Base-by-base conservation (phyloP, 2,888 invertebrate genomes). In the Pheosia gnoma region DNA sequence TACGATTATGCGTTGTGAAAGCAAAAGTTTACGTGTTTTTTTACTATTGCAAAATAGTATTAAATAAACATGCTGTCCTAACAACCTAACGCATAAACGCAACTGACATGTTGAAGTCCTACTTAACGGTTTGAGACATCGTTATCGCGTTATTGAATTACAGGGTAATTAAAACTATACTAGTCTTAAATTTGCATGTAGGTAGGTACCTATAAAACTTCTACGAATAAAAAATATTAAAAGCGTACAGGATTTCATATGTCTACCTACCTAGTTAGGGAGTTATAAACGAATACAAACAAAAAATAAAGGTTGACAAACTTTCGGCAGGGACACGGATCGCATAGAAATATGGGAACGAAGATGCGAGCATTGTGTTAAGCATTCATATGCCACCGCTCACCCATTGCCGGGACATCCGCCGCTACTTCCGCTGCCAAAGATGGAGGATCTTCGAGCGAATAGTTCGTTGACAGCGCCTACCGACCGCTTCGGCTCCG, bases 361-460 rank as follows among this genome's bases (percentile, higher is more conserved):
- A 85, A 82, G 83, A 81, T 82, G 81, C 72, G 85, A 83, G 85
- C 83, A 89, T 89, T 88, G 89, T 90, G 88, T 90, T 86, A 89
- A 82, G 87, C 87, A 93, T 93, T 93, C 91, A 91, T 88, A 90
- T 90, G 89, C 85, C 81, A 85, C 80, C 83, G 87, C 93, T 92
- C 88, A 93, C 93, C 93, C 93, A 93, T 93, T 79, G 90, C 88
- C 86, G 91, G 89, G 88, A 92, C 93, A 91, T 93, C 93, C 93
- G 93, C 83, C 82, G 89, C 79, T 87, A 85, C 91, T 93, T 93
- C 93, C 93, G 93, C 86, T 92, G 89, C 93, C 93, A 91, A 93
- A 93, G 93, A 93, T 91, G 93, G 93, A 84, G 86, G 89, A 91
- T 92, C 88, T 87, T 87, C 82, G 77, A 78, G 78, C 79, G 80